phyloP scores from a whole-genome alignment of 2,888 invertebrate species.

The Onchidella celtica region DNA sequence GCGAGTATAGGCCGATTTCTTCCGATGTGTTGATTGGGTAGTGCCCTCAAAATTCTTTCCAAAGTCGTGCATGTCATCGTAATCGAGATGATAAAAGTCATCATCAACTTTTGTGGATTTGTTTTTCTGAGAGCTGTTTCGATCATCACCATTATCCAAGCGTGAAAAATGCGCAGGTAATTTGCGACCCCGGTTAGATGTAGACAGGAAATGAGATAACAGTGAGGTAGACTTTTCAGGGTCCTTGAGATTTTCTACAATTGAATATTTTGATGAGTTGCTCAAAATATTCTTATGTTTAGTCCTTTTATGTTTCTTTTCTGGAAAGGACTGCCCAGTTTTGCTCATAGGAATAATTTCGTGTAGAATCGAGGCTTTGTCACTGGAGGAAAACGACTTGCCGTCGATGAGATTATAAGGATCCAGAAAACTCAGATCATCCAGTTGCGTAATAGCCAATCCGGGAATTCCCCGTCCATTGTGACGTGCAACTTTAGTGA shows the following conservation, averaged over 20 bases:
- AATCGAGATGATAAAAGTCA: background rate
- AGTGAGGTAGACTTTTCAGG: background rate
- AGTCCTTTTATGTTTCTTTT: background rate
- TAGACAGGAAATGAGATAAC: background rate
- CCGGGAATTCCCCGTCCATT: background rate
- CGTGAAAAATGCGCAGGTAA: background rate
- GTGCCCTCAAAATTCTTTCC: background rate
- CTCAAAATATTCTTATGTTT: background rate
- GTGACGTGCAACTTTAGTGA: background rate
- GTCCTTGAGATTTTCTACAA: background rate
- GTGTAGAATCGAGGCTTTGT: background rate
- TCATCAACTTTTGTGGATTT: background rate
- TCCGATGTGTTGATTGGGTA: background rate
- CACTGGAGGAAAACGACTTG: background rate
- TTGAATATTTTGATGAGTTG: background rate
- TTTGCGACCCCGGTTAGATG: background rate
- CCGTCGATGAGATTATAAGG: slow-evolving; percentile 24
- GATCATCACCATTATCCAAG: background rate
- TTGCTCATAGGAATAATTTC: slow-evolving; percentile 7
- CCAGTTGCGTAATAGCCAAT: background rate
- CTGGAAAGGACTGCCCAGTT: background rate
- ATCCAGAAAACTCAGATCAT: slow-evolving; percentile 21
- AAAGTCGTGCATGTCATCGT: background rate
- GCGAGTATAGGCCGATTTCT: background rate
- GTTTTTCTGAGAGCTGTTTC: background rate